Evolutionary conservation across 1,140 invertebrate species (phyloP).

Genomic region (Paraescarpia echinospica): DNA sequence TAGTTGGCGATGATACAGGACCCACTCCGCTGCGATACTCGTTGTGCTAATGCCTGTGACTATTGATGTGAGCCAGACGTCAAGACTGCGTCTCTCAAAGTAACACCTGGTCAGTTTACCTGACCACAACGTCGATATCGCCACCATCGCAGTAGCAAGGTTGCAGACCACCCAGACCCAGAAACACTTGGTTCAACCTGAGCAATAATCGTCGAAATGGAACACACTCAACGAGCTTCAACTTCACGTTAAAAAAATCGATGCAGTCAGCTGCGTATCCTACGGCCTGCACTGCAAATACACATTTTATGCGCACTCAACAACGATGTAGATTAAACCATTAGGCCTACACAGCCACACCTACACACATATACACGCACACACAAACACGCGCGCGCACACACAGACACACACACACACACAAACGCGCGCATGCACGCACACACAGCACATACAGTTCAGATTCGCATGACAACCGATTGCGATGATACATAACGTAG

Average conservation of each 20-base stretch:
- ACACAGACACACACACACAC: not conserved
- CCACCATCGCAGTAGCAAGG: not conserved
- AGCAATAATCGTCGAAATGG: no score
- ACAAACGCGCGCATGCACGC: not conserved
- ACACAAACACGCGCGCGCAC: not conserved
- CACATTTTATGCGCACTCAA: no score
- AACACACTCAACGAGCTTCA: no score
- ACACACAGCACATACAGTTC: no score
- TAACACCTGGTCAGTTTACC: not conserved
- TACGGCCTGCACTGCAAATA: no score
- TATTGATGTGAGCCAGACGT: not conserved
- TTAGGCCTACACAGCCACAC: not conserved
- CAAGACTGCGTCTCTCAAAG: not conserved
- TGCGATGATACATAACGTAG: no score
- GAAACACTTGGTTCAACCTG: not conserved
- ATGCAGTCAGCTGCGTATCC: no score
- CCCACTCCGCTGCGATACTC: not conserved
- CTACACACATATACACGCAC: not conserved
- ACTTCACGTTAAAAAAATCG: no score
- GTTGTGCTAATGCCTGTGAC: not conserved
- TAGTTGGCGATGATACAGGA: not conserved
- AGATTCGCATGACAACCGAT: no score
- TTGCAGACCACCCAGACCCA: not conserved
- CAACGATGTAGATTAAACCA: no score
- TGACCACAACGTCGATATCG: not conserved